Evolutionary conservation across 1,140 invertebrate genomes (phyloP).

Genomic region (Drosophila oshimai): DNA sequence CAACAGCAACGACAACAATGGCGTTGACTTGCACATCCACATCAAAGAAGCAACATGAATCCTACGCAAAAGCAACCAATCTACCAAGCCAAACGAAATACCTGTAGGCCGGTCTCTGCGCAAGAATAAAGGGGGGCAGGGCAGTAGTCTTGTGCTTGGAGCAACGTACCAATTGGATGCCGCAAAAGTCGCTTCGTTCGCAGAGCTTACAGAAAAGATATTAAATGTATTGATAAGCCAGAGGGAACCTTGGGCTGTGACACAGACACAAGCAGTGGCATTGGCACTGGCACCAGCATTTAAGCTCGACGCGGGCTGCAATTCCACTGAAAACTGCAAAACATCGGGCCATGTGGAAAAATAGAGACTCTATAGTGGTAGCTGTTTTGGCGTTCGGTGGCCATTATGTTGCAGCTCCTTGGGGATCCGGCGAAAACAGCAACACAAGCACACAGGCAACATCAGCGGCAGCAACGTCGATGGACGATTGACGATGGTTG

Average conservation of each 20-base stretch:
- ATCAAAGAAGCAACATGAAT: slow-evolving; percentile 72
- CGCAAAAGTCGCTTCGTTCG: slow-evolving; percentile 45
- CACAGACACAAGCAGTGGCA: slow-evolving; percentile 7
- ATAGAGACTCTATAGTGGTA: slow-evolving; percentile 23
- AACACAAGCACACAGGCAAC: slow-evolving; percentile 25
- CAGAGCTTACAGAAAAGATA: slow-evolving; percentile 57
- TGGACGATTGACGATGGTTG: slow-evolving; percentile 76
- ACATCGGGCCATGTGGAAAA: slow-evolving; percentile 38
- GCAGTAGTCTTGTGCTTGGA: slow-evolving; percentile 2
- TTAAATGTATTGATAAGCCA: slow-evolving; percentile 75
- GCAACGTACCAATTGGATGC: slow-evolving; percentile 75
- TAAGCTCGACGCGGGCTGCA: slow-evolving; percentile 9
- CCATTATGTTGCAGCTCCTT: slow-evolving; percentile 69
- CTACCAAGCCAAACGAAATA: slow-evolving; percentile 51
- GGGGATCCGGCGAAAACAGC: slow-evolving; percentile 33
- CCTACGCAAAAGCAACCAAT: slow-evolving; percentile 75
- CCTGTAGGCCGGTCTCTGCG: slow-evolving; percentile 3
- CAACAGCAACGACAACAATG: slow-evolving; percentile 51
- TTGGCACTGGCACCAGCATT: slow-evolving; percentile 5
- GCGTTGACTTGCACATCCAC: slow-evolving; percentile 61
- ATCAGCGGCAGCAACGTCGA: slow-evolving; percentile 43
- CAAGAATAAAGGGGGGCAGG: too few relatives aligned
- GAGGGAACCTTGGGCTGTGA: slow-evolving; percentile 48
- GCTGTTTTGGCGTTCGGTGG: slow-evolving; percentile 63
- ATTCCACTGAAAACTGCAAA: slow-evolving; percentile 62